Base-by-base conservation (phyloP, 92 coral and sea anemone species). In the Phenganax marumi region DNA sequence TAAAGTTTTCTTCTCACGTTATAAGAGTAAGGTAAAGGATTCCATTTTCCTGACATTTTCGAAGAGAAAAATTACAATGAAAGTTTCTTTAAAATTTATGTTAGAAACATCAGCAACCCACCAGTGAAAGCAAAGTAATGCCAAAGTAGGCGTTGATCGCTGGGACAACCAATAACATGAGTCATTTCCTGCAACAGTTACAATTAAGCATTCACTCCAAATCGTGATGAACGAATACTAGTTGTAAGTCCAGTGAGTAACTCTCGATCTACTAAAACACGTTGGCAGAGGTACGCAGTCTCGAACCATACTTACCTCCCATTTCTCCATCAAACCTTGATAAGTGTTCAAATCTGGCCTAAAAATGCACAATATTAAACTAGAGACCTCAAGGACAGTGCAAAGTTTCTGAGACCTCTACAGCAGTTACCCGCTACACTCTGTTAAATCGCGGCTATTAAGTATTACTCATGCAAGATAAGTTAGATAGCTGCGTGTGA, bases 131-230 rank as follows among this genome's bases (percentile, higher is more conserved):
- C 91, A 62, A 90, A 93, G 74, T 90, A 88, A 82, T 91, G 81
- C 93, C 92, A 91, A 0, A 91, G 80, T 23, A 93, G 76, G 17
- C 82, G 79, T 52, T 91, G 97, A 50, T 93, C 97, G 82, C 88
- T 86, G 0, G 91, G 91, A 66, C 97, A 91, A 8, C 83, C 83
- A 61, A 78, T 65, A 21, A 78, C 60, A 51, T 62, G 73, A 48
- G 83, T 24, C 25, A 78, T 3, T 62, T 78, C 83, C 83, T 78
- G 14, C 11, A 8, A 46, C 13, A 39, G 43, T 16, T n/a, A 72
- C 13, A 46, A 8, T 24, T 17, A 12, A 72, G 1, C n/a, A 19
- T 33, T 33, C 43, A 5, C 43, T 33, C 5, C 2, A 33, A 33
- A 33, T 1, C 5, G 43, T 33, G 43, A 33, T 33, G 43, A 5